phyloP scores from a whole-genome alignment of 2,888 invertebrate species.

The Microctonus aethiopoides region DNA sequence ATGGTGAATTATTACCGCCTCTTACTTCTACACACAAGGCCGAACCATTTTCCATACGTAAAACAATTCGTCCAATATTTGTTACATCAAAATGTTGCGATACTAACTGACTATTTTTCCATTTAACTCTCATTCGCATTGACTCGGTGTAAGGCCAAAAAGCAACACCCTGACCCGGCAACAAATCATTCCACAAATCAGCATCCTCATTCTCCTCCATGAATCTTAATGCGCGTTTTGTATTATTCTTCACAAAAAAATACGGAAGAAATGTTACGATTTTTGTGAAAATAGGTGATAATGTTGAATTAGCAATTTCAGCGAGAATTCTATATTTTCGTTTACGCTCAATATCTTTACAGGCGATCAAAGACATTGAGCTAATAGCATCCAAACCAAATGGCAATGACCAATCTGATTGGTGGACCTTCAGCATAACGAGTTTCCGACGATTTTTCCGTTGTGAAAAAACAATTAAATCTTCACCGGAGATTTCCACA shows the following conservation, averaged over 20 bases:
- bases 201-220: slow-evolving; percentile 89
- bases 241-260: slow-evolving; percentile 81
- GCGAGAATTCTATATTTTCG: slow-evolving; percentile 80
- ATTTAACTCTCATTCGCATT: slow-evolving; percentile 84
- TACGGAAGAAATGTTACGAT: slow-evolving; percentile 83
- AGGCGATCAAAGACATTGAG: slow-evolving; percentile 80
- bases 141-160: slow-evolving; percentile 88
- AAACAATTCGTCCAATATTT: slow-evolving; percentile 76
- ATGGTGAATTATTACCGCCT: slow-evolving; percentile 80
- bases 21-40: slow-evolving; percentile 78
- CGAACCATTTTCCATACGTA: slow-evolving; percentile 85
- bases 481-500: slow-evolving; percentile 71
- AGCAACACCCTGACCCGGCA: slow-evolving; percentile 76
- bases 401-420: slow-evolving; percentile 75
- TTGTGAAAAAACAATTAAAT: slow-evolving; percentile 78
- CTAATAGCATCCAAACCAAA: slow-evolving; percentile 78
- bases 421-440: slow-evolving; percentile 70
- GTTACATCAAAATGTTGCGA: slow-evolving; percentile 84
- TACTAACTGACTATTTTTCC: slow-evolving; percentile 78
- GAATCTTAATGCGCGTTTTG: slow-evolving; percentile 73
- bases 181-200: slow-evolving; percentile 84
- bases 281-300: slow-evolving; percentile 80
- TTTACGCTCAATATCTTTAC: slow-evolving; percentile 77
- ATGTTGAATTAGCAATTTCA: slow-evolving; percentile 76
- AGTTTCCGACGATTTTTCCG: slow-evolving; percentile 69